These are phyloP conservation scores for Vesta saturnalis DNA, from an alignment of 2,888 invertebrate genomes.

Conservation along the genomic window DNA sequence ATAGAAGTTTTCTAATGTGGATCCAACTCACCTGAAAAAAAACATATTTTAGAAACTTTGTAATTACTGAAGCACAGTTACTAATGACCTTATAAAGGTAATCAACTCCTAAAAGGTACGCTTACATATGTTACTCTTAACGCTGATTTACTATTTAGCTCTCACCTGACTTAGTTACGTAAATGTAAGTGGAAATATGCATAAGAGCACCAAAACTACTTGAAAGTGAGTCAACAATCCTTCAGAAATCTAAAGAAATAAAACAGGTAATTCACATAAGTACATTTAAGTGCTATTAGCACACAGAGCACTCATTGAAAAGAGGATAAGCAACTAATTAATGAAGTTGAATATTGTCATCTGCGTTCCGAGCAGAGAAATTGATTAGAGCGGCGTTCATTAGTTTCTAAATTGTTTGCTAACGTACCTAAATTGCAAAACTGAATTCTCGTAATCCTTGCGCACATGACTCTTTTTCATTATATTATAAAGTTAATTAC, in stretches of 20 bases:
- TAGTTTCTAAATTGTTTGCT: constrained; percentile 14
- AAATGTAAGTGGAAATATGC: too few species aligned
- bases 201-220: neutral
- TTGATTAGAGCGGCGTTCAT: constrained; percentile 9
- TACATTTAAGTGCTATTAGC: neutral
- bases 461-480: neutral
- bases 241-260: neutral
- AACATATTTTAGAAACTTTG: too few species aligned
- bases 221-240: neutral
- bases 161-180: too few species aligned
- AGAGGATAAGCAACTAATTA: constrained; percentile 3
- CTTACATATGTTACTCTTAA: too few species aligned
- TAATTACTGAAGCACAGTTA: too few species aligned
- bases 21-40: too few species aligned
- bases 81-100: too few species aligned
- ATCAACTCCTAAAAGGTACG: too few species aligned
- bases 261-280: neutral
- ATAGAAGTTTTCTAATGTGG: too few species aligned
- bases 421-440: constrained; percentile 10
- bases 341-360: constrained; percentile 9
- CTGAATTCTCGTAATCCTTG: neutral
- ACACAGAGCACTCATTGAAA: neutral
- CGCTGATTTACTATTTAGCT: too few species aligned
- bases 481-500: too few species aligned
- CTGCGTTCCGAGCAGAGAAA: neutral